Conservation (phyloP, 2,888 invertebrate genomes). For the Andricus quercusramuli region DNA sequence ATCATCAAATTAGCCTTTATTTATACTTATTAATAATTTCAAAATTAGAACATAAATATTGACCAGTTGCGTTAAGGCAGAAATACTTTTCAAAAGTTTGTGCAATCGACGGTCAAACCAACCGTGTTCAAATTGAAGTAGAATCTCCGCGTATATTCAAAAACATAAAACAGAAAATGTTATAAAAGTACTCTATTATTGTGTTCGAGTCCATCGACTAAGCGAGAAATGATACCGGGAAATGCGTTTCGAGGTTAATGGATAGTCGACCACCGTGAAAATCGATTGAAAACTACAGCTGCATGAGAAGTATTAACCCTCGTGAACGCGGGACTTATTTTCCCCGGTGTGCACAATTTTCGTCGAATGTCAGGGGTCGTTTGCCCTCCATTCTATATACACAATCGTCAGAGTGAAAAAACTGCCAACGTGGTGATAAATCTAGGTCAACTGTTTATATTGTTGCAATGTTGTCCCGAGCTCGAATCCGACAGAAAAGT, state of each 20-base stretch:
- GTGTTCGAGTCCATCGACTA: not conserved
- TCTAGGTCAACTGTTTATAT: constrained; percentile 36
- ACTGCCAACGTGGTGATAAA: constrained; percentile 3
- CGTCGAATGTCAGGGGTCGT: constrained; percentile 15
- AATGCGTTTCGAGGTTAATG: constrained; percentile 35
- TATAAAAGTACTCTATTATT: constrained; percentile 16
- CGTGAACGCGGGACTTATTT: constrained; percentile 26
- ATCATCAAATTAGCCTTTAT: too few species aligned
- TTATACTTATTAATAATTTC: too few species aligned
- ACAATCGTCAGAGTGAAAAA: constrained; percentile 11
- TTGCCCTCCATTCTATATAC: not conserved
- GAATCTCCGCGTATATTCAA: not conserved
- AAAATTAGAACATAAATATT: too few species aligned
- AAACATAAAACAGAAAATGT: constrained; percentile 5
- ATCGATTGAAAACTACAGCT: constrained; percentile 30
- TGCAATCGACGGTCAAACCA: not conserved
- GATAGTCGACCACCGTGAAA: constrained; percentile 25
- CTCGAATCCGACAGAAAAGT: constrained; percentile 2
- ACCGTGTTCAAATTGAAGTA: not conserved
- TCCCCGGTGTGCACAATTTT: constrained; percentile 28
- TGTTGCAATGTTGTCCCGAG: constrained; percentile 28
- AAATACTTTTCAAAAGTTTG: not conserved
- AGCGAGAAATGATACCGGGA: constrained; percentile 27
- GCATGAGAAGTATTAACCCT: constrained; percentile 5
- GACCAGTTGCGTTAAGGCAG: not conserved